A percentile compares a stretch with the other conserved stretches of the same genome.
Conservation (phyloP, 2,797 vertebrate species). For the Bucorvus abyssinicus region DNA sequence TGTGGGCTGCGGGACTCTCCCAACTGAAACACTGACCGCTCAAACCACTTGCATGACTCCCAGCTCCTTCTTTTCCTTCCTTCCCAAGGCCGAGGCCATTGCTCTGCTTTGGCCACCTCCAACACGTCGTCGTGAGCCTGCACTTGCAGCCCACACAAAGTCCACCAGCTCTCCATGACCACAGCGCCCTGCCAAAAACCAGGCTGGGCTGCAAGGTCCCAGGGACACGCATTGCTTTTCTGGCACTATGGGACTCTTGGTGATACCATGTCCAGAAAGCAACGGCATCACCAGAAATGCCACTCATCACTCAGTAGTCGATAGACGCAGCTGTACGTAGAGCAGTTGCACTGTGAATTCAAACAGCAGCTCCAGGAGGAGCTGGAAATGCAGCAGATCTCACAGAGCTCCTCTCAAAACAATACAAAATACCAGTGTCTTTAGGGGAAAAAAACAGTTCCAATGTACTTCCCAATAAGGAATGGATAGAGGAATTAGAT, state of each 20-base stretch:
- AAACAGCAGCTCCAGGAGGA: background rate
- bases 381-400: background rate
- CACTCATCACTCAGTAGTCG: background rate
- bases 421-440: background rate
- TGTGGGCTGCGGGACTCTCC: background rate
- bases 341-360: background rate
- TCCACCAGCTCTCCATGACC: background rate
- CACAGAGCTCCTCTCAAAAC: background rate
- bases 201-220: background rate
- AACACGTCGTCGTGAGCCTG: fast-evolving
- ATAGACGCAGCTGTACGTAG: background rate
- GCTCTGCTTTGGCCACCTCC: background rate
- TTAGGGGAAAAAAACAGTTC: background rate
- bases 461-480: background rate
- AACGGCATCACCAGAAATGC: background rate
- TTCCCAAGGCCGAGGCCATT: background rate
- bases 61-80: background rate
- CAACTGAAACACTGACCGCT: background rate
- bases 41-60: background rate
- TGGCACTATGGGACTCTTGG: background rate
- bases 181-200: background rate
- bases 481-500: slow-evolving; percentile 17
- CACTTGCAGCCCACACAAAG: background rate
- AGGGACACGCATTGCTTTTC: background rate
- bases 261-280: background rate